A percentile compares a stretch with the other conserved stretches of the same genome.
Conservation (phyloP, 2,113 vertebrate species). For the Uria lomvia region DNA sequence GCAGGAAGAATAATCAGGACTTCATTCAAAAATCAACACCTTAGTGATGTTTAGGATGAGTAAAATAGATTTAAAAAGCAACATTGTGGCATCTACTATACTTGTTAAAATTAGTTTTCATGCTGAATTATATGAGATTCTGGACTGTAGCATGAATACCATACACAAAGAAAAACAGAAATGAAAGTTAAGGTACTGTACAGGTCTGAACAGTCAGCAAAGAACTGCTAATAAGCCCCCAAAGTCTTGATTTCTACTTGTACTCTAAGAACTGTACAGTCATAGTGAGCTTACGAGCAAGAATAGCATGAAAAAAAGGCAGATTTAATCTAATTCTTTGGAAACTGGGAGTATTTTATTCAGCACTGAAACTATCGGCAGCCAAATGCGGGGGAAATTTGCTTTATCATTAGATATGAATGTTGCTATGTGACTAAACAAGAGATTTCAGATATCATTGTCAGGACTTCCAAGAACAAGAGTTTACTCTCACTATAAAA, state of each 20-base stretch:
- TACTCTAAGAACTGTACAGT: not conserved
- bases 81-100: not conserved
- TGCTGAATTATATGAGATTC: not conserved
- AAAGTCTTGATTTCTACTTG: not conserved
- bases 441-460: slow-evolving; percentile 12
- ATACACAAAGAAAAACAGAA: not conserved
- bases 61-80: not conserved
- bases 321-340: not conserved
- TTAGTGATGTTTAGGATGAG: not conserved
- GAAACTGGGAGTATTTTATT: not conserved
- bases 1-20: not conserved
- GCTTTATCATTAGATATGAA: not conserved
- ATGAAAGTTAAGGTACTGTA: not conserved
- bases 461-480: slow-evolving; percentile 30
- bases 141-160: not conserved
- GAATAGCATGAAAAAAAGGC: not conserved
- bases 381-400: not conserved
- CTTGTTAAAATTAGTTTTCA: not conserved
- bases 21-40: not conserved
- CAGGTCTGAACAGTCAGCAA: not conserved
- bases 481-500: slow-evolving; percentile 14
- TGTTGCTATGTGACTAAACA: slow-evolving; percentile 33
- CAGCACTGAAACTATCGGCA: not conserved
- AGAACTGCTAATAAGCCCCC: not conserved
- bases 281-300: not conserved